These are phyloP conservation scores for Cistogaster globosa DNA, from an alignment of 2,888 invertebrate species.

Conservation along the genomic window DNA sequence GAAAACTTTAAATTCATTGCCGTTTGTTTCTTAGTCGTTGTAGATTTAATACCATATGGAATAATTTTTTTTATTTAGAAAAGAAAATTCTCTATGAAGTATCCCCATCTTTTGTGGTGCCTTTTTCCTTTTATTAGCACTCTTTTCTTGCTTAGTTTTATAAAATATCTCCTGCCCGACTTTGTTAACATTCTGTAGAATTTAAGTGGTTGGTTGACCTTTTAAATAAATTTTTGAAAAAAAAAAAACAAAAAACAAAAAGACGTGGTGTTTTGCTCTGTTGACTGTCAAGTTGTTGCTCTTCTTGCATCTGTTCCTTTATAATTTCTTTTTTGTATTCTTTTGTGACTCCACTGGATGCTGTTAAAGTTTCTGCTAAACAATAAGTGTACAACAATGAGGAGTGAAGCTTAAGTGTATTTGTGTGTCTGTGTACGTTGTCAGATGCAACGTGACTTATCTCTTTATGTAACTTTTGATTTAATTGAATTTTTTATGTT, in stretches of 20 bases:
- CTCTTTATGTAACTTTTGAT: constrained; percentile 67
- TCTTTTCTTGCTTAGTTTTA: background rate
- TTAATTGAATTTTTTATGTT: constrained; percentile 62
- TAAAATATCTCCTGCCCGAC: constrained; percentile 8
- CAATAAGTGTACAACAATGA: background rate
- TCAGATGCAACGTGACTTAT: constrained; percentile 69
- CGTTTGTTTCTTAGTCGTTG: too few relatives aligned
- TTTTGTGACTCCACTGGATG: constrained; percentile 31
- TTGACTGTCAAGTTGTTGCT: constrained; percentile 29
- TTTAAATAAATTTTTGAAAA: constrained; percentile 44
- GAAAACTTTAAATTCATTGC: too few relatives aligned
- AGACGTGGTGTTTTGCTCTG: constrained; percentile 7
- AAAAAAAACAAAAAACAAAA: background rate
- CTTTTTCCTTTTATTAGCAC: too few relatives aligned
- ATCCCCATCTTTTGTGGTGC: too few relatives aligned
- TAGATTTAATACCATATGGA: too few relatives aligned
- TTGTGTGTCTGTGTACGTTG: constrained; percentile 7
- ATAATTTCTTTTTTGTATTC: background rate
- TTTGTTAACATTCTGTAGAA: constrained; percentile 46
- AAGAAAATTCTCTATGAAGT: too few relatives aligned
- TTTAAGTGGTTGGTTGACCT: constrained; percentile 54
- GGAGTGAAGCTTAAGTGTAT: background rate
- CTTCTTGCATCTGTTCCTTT: constrained; percentile 7
- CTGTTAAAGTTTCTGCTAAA: constrained; percentile 25
- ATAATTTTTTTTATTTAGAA: too few relatives aligned